Base-by-base conservation (phyloP, 2,113 vertebrate species). In the Zingel zingel region DNA sequence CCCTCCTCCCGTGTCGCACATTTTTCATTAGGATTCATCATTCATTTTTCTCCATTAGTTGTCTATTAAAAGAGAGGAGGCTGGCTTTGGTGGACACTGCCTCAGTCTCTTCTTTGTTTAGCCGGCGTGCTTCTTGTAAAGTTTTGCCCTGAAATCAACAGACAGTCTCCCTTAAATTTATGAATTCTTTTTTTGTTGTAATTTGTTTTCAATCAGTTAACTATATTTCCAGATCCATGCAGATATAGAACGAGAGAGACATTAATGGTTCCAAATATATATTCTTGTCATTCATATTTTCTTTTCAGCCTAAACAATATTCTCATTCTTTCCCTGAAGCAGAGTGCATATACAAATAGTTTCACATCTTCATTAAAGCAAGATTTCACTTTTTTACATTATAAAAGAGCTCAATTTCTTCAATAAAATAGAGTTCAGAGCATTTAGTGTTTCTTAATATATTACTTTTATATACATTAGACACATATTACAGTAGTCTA, bases 21-120 rank as follows among this genome's bases (percentile, higher is more conserved):
- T 92, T 90, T 93, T 91, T 94, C 87, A 91, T 85, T 86, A 80
- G 75, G 80, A 84, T 80, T 93, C 86, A 94, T 91, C 87, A 92
- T 88, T 92, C 76, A 92, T 93, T 89, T 92, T 79, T 88, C 75
- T 85, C 81, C 74, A 83, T 86, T 89, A 82, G 75, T 73, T 92
- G 83, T 91, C 88, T 85, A 72, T 86, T 83, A 69, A 86, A 81
- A 72, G 56, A 76, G 51, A 25, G n/a, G 48, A 85, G 50, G 43
- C 9, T 48, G 58, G 53, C 39, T 89, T 77, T 61, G n/a, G 59
- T 78, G 74, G 84, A 75, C 71, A 61, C 36, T 30, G 27, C 15
- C 53, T 79, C 30, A 21, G 13, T 45, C 16, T 59, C 13, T 3
- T 25, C 8, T 69, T 23, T 75, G 19, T 75, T 39, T 39, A 51